These are phyloP conservation scores for Kryphioiulus occultus DNA, from an alignment of 2,888 invertebrate genomes.

Conservation along the genomic window DNA sequence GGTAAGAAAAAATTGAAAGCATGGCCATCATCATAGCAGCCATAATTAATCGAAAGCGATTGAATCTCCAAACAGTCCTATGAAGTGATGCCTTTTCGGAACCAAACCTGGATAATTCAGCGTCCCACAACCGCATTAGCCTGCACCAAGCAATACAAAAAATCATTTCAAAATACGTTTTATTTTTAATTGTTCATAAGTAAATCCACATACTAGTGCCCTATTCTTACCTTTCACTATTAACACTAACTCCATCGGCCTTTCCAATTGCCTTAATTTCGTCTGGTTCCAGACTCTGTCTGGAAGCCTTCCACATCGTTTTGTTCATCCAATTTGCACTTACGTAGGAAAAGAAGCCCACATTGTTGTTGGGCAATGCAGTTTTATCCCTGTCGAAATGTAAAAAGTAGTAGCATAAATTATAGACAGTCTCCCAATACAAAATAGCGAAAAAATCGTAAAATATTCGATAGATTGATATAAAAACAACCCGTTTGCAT, in stretches of 20 bases:
- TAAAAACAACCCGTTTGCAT: too few relatives aligned
- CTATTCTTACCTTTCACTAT: conserved; percentile 43
- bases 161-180: background rate
- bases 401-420: background rate
- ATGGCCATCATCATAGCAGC: conserved; percentile 63
- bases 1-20: conserved; percentile 64
- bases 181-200: background rate
- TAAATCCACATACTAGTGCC: background rate
- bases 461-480: too few relatives aligned
- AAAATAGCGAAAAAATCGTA: background rate
- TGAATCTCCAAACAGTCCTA: conserved; percentile 65
- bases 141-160: background rate
- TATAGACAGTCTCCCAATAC: too few relatives aligned
- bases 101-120: conserved; percentile 65
- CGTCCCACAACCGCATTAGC: conserved; percentile 64
- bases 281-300: background rate
- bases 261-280: conserved; percentile 44
- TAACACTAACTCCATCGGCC: conserved; percentile 7
- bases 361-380: conserved; percentile 9
- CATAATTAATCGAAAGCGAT: conserved; percentile 64
- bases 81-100: conserved; percentile 65
- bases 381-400: conserved; percentile 25
- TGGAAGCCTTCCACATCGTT: conserved; percentile 50
- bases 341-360: conserved; percentile 48
- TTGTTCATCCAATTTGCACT: conserved; percentile 49